These are phyloP conservation scores for Protaetia brevitarsis DNA, from an alignment of 1,140 invertebrate species.

Conservation along the genomic window DNA sequence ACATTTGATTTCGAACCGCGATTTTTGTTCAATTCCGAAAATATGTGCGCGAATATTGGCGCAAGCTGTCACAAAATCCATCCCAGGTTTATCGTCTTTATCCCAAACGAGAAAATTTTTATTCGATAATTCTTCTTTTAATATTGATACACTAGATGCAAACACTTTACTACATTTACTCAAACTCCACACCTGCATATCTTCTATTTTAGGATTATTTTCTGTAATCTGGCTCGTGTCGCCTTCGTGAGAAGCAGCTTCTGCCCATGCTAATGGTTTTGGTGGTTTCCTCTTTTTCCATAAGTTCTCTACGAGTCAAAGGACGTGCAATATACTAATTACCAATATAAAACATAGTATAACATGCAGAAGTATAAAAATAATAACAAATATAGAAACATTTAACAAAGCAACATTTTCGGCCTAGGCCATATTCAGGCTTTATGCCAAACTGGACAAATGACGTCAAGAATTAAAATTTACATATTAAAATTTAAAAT, in stretches of 20 bases:
- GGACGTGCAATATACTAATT: constrained; percentile 16
- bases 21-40: constrained; percentile 86
- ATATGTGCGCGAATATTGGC: constrained; percentile 91
- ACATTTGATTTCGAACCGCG: constrained; percentile 95
- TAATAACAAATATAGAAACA: no score
- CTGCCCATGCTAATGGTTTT: constrained; percentile 72
- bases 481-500: no score
- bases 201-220: constrained; percentile 30
- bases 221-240: constrained; percentile 29
- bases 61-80: constrained; percentile 96
- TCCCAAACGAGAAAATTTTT: constrained; percentile 89
- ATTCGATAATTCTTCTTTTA: constrained; percentile 63
- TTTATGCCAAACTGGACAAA: no score
- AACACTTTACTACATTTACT: constrained; percentile 74
- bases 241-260: constrained; percentile 38
- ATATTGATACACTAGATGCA: constrained; percentile 62
- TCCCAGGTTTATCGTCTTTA: constrained; percentile 90
- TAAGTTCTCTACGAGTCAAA: constrained; percentile 72
- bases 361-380: no score
- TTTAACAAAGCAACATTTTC: no score
- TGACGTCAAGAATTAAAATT: no score
- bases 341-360: constrained; percentile 16
- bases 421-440: no score
- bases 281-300: constrained; percentile 88
- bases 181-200: constrained; percentile 47